These are phyloP conservation scores for Peromyscus aztecus DNA, from an alignment of 2,797 vertebrate species.

Conservation along the genomic window DNA sequence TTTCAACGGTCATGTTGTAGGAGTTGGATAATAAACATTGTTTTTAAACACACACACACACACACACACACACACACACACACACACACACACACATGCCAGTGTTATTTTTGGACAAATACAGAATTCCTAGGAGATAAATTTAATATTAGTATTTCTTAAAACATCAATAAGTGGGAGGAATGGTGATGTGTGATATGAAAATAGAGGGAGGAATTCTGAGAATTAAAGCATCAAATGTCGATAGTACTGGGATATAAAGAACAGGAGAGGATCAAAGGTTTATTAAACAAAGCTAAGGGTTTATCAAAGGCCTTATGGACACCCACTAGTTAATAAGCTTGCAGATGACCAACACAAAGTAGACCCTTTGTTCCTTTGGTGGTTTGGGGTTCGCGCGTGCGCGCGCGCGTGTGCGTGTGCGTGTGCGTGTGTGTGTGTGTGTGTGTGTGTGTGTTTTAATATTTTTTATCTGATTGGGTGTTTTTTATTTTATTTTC, in stretches of 20 bases:
- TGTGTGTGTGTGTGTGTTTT: neutral
- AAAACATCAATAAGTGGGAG: neutral
- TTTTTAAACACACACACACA: too few species aligned
- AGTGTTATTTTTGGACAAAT: neutral
- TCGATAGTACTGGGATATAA: neutral
- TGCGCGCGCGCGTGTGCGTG: neutral
- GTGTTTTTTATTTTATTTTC: neutral
- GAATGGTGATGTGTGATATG: neutral
- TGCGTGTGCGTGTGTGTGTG: too few species aligned
- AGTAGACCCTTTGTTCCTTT: neutral
- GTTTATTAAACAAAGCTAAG: neutral
- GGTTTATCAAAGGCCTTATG: fast-evolving
- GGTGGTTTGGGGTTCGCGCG: neutral
- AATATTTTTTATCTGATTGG: neutral
- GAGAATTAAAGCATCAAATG: neutral
- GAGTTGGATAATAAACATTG: too few species aligned
- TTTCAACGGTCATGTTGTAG: too few species aligned
- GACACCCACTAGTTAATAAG: too few species aligned
- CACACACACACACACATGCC: too few species aligned
- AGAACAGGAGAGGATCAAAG: neutral
- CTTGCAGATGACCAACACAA: neutral
- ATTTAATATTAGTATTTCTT: neutral
- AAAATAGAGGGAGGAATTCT: neutral
- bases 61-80: too few species aligned
- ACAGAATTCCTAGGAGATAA: neutral